Evolutionary conservation across 2,888 invertebrate genomes (phyloP).

Genomic region (Chelonus formosanus): DNA sequence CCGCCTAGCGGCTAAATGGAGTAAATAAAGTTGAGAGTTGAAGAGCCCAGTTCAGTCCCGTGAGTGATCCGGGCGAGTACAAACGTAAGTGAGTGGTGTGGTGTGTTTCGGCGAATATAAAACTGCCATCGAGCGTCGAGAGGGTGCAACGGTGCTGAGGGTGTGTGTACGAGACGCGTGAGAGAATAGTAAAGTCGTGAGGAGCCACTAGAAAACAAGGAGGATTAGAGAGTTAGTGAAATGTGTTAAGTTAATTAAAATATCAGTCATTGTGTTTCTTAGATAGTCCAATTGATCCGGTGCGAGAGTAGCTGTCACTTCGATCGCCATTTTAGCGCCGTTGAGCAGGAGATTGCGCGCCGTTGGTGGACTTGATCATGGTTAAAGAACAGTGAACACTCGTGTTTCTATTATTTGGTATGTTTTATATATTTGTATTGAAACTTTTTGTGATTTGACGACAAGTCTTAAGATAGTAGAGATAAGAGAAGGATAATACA

Average conservation of each 20-base stretch:
- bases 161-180: constrained; percentile 39
- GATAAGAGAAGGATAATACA: no score
- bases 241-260: constrained; percentile 1
- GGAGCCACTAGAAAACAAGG: not conserved
- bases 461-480: not conserved
- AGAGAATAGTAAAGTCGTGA: not conserved
- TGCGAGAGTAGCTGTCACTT: constrained; percentile 57
- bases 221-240: not conserved
- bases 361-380: constrained; percentile 43
- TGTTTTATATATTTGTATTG: not conserved
- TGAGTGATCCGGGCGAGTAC: constrained; percentile 61
- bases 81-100: constrained; percentile 23
- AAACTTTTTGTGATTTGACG: no score
- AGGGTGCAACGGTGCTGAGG: constrained; percentile 40
- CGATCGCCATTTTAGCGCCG: constrained; percentile 65
- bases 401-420: not conserved
- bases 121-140: constrained; percentile 47
- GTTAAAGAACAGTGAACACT: constrained; percentile 42
- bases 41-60: constrained; percentile 60
- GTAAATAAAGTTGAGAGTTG: constrained; percentile 37
- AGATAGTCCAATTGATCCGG: constrained; percentile 22
- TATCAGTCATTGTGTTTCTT: not conserved
- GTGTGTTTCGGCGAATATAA: constrained; percentile 36
- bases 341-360: constrained; percentile 54
- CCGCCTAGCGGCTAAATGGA: constrained; percentile 32